Percentiles rank a stretch among this genome's conserved stretches.
Conservation (phyloP, 1,140 invertebrate genomes). For the Diplogasteroides magnus region DNA sequence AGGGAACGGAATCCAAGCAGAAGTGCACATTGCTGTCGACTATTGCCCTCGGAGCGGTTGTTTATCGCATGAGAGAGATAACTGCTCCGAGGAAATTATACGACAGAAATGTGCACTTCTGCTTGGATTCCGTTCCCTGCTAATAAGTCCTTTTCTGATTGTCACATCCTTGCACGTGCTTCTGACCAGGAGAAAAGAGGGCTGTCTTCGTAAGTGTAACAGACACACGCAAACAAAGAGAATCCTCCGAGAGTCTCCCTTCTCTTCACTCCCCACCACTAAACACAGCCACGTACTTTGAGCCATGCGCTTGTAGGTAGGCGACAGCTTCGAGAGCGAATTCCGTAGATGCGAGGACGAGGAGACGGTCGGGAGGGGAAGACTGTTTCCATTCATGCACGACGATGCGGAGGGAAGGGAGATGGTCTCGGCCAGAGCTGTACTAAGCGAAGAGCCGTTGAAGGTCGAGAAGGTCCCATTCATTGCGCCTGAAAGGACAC, state of each 20-base stretch:
- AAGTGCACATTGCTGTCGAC: no score
- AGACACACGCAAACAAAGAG: neutral
- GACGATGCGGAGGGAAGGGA: slow-evolving; percentile 1
- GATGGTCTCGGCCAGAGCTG: slow-evolving; percentile 2
- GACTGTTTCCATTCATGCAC: slow-evolving; percentile 10
- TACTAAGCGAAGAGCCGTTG: slow-evolving; percentile 6
- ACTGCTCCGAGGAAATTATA: no score
- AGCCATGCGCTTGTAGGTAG: slow-evolving; percentile 30
- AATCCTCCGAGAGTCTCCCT: neutral
- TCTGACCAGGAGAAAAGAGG: neutral
- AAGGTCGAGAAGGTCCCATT: neutral
- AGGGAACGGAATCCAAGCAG: no score
- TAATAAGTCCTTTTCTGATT: neutral
- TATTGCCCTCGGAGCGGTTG: no score
- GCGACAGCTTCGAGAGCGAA: slow-evolving; percentile 11
- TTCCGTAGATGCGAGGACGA: slow-evolving; percentile 5
- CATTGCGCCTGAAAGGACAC: neutral
- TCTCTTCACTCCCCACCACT: neutral
- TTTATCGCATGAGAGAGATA: no score
- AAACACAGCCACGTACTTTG: slow-evolving; percentile 22
- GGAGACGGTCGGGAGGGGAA: neutral
- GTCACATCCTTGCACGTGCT: neutral
- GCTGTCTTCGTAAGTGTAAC: neutral
- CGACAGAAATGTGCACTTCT: no score
- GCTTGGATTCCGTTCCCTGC: no score